phyloP scores from a whole-genome alignment of 2,113 vertebrate genomes.

The Dipodomys stephensi region DNA sequence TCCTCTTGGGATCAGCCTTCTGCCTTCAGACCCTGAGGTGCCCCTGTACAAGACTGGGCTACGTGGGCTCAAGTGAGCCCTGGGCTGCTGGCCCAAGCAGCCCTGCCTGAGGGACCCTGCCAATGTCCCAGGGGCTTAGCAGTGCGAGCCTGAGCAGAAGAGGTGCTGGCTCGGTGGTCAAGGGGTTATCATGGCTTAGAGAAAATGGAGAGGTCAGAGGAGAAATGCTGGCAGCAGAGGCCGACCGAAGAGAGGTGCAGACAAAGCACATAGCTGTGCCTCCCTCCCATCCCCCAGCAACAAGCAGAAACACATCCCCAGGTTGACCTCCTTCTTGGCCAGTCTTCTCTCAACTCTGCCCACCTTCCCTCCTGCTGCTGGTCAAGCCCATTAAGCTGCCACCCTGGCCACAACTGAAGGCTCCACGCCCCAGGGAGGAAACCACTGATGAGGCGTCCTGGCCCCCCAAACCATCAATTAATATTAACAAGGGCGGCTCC shows the following conservation, averaged over 20 bases:
- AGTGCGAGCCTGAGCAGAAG: fast-evolving
- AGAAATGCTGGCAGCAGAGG: too few species aligned
- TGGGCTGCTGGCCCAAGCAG: too few species aligned
- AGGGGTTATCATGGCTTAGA: not conserved
- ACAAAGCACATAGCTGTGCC: not conserved
- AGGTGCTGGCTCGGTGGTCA: fast-evolving
- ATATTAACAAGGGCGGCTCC: constrained; percentile 62
- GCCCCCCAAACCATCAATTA: constrained; percentile 80
- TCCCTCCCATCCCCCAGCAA: not conserved
- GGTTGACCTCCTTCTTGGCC: constrained; percentile 70
- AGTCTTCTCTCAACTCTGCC: constrained; percentile 33
- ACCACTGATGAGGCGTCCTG: constrained; percentile 66
- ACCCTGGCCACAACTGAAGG: constrained; percentile 78
- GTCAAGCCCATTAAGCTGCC: constrained; percentile 80
- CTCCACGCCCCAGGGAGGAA: constrained; percentile 71
- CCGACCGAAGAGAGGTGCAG: not conserved
- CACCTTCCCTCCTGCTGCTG: constrained; percentile 21
- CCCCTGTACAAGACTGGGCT: too few species aligned
- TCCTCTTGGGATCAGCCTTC: not conserved
- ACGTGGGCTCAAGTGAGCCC: not conserved
- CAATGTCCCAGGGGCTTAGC: not conserved
- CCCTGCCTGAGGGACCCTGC: not conserved
- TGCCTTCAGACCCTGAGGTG: too few species aligned
- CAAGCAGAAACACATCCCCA: not conserved
- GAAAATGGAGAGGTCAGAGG: not conserved